Evolutionary conservation across 2,888 invertebrate species (phyloP).

Genomic region (Ferdinandea cuprea): DNA sequence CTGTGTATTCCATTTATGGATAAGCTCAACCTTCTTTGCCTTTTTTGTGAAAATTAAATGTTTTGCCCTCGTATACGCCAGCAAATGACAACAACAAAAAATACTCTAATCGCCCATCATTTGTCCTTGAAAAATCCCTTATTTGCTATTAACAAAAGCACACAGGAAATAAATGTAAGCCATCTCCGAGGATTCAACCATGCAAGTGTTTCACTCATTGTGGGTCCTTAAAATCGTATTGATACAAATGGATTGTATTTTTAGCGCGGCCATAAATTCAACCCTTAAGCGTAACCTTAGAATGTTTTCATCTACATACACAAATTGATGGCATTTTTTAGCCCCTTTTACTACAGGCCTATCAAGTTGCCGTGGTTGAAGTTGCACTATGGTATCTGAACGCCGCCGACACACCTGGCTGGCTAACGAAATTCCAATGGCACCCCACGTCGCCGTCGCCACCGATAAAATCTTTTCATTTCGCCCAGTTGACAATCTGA

Average conservation of each 20-base stretch:
- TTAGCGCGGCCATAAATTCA: constrained; percentile 68
- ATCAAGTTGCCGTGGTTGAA: background rate
- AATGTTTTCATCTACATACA: constrained; percentile 41
- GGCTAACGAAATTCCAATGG: constrained; percentile 29
- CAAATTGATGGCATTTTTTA: constrained; percentile 59
- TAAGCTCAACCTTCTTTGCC: background rate
- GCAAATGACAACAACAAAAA: constrained; percentile 16
- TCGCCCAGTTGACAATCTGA: constrained; percentile 64
- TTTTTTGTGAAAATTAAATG: constrained; percentile 59
- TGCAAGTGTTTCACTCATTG: constrained; percentile 18
- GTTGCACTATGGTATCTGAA: constrained; percentile 4
- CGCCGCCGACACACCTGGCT: constrained; percentile 36
- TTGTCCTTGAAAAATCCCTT: constrained; percentile 65
- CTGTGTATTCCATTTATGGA: constrained; percentile 16
- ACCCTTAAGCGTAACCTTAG: constrained; percentile 53
- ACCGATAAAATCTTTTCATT: constrained; percentile 62
- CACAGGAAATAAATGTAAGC: constrained; percentile 57
- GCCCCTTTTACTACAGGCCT: constrained; percentile 26
- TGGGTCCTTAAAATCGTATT: constrained; percentile 66
- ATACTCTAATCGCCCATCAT: constrained; percentile 63
- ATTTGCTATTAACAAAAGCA: constrained; percentile 68
- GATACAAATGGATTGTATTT: constrained; percentile 72
- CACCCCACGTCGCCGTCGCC: constrained; percentile 15
- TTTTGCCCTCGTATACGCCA: constrained; percentile 17
- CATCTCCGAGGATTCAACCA: constrained; percentile 51